Evolutionary conservation across 2,113 vertebrate genomes (phyloP), one percentile per base, ranked within the genome.

Genomic region (Stigmatopora argus): DNA sequence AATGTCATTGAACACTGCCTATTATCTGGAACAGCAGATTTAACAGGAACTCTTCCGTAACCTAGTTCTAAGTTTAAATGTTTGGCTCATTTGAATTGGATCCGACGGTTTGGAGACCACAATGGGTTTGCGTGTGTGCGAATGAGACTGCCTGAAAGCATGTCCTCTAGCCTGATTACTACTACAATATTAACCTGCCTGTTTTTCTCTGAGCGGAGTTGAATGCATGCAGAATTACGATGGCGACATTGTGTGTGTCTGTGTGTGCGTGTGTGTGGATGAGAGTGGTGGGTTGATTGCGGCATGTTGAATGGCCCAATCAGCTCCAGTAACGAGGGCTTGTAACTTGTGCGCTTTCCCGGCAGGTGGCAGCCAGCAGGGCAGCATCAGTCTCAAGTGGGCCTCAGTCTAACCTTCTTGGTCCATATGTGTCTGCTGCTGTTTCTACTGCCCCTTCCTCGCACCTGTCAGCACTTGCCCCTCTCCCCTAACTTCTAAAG

Each of bases 301-400:
- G 55, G 83, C 74, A 85, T 81, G 85, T 72, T 67, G 72, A 72
- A 70, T 71, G 73, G 66, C 73, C 81, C 72, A 71, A 71, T 72
- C 71, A 47, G 70, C 78, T 69, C 75, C 53, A 8, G 65, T 70
- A 77, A 74, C 62, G 64, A 71, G 73, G 81, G 67, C 71, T 77
- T 83, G 68, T 80, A 83, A 81, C 73, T 73, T 68, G 78, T 84
- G 72, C 83, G 69, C 19, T 86, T 72, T 74, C 70, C 86, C 84
- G 82, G 80, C 78, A 89, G 90, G 87, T 85, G 64, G 85, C 81
- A 85, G 87, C 56, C 78, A 85, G 85, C 73, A 83, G 86, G 86
- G 86, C 88, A 89, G 90, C 85, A 80, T 72, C 82, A 83, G 80
- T 71, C 82, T 82, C 73, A 67, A 71, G 78, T 60, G 64, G 73